Evolutionary conservation across 1,140 invertebrate genomes (phyloP), one percentile per base, ranked within the genome.

Genomic region (Drosophila nannoptera): DNA sequence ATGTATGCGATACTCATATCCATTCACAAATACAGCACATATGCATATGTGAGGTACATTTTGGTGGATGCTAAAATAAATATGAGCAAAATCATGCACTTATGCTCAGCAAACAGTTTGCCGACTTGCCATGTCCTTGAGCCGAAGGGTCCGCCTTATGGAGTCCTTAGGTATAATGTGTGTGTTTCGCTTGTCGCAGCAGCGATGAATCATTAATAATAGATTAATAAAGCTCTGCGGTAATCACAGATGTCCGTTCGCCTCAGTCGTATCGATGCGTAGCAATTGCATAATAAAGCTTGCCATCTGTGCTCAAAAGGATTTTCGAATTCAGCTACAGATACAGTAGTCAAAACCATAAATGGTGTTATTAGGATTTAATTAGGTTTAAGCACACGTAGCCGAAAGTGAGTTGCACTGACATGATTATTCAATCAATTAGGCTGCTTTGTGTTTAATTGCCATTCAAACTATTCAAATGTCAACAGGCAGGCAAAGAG

Each of bases 171-270:
- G 22, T 22, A 3, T 1, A 22, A 22, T 22, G 22, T 22, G 22
- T 22, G 22, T 22, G 22, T n/a, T n/a, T n/a, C n/a, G n/a, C n/a
- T n/a, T n/a, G n/a, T n/a, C n/a, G n/a, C 29, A 56, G 31, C 22
- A 55, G 65, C 35, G 50, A 63, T 42, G 43, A 29, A 14, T 48
- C n/a, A 63, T 68, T 42, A 54, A 63, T 63, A 49, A 68, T 40
- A 31, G 8, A 63, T 68, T 42, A 49, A 35, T 42, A 22, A 1
- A 29, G 14, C 32, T 31, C 12, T 9, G 11, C 7, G 29, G 32
- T 68, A 63, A 63, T 63, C 32, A 31, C 40, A 16, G 14, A 16
- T 46, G 42, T 54, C 62, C 38, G 31, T 42, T 40, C 40, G 38
- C 5, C 42, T 46, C 14, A 48, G 38, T 50, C 7, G 46, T 48